Conservation (phyloP, 2,888 invertebrate genomes). For the Biston stratarius region DNA sequence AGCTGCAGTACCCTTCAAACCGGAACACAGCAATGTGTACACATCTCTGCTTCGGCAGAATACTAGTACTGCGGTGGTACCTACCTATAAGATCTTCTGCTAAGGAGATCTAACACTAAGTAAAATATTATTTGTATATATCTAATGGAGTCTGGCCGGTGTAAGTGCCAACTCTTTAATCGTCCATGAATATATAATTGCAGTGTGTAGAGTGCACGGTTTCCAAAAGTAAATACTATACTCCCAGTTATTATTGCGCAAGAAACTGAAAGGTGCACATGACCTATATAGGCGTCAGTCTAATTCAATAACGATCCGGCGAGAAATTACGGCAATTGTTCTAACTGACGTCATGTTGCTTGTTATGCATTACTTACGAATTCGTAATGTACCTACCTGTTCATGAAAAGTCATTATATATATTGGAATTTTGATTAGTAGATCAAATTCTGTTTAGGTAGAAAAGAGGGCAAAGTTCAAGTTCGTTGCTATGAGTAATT, state of each 20-base stretch:
- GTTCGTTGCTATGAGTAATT: slow-evolving; percentile 38
- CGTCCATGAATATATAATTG: slow-evolving; percentile 24
- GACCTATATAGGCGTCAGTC: slow-evolving; percentile 34
- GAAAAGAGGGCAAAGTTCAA: slow-evolving; percentile 52
- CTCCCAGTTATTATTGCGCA: slow-evolving; percentile 27
- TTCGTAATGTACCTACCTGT: slow-evolving; percentile 28
- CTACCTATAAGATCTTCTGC: too few relatives aligned
- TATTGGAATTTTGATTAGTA: slow-evolving; percentile 17
- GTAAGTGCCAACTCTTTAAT: slow-evolving; percentile 51
- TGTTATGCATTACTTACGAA: slow-evolving; percentile 36
- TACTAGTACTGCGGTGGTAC: too few relatives aligned
- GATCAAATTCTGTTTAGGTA: slow-evolving; percentile 18
- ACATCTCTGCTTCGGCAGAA: too few relatives aligned
- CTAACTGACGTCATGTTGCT: slow-evolving; percentile 40
- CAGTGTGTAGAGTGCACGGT: slow-evolving; percentile 24
- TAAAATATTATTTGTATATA: too few relatives aligned
- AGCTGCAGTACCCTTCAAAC: too few relatives aligned
- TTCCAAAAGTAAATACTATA: slow-evolving; percentile 33
- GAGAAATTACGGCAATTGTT: slow-evolving; percentile 35
- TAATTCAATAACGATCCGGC: slow-evolving; percentile 30
- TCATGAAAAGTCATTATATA: background rate
- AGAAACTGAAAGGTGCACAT: slow-evolving; percentile 34
- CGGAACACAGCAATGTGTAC: too few relatives aligned
- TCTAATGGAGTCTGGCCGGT: slow-evolving; percentile 12
- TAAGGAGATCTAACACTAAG: too few relatives aligned